Conservation (phyloP, 2,888 invertebrate species). For the Drosophila macrospina region DNA sequence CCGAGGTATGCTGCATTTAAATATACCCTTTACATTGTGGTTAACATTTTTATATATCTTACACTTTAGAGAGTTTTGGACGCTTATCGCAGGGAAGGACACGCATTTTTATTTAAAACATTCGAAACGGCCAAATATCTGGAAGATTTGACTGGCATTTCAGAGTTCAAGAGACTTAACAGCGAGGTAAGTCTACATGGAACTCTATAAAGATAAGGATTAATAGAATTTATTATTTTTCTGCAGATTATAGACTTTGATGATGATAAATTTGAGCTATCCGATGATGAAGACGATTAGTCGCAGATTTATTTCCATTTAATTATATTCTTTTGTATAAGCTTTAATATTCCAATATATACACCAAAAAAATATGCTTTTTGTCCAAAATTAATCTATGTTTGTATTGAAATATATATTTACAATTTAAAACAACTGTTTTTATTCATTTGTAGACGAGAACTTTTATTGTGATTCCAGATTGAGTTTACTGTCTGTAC, state of each 20-base stretch:
- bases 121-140: constrained; percentile 93
- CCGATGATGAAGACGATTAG: constrained; percentile 71
- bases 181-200: constrained; percentile 85
- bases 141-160: constrained; percentile 94
- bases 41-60: neutral
- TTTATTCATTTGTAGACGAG: constrained; percentile 6
- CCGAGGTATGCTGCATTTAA: constrained; percentile 85
- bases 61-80: constrained; percentile 84
- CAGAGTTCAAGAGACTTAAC: constrained; percentile 87
- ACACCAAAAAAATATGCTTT: constrained; percentile 25
- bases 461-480: constrained; percentile 1
- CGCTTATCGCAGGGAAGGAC: constrained; percentile 87
- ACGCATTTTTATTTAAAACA: constrained; percentile 91
- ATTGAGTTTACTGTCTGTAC: neutral
- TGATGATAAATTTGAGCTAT: constrained; percentile 82
- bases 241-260: constrained; percentile 84
- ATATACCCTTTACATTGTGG: neutral
- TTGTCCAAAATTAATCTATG: neutral
- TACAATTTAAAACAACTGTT: neutral
- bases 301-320: constrained; percentile 7
- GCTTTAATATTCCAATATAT: constrained; percentile 13
- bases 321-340: constrained; percentile 10
- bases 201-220: neutral
- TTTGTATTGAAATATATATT: neutral
- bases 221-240: neutral